Conservation (phyloP, 2,113 vertebrate species). For the Apeltes quadracus region DNA sequence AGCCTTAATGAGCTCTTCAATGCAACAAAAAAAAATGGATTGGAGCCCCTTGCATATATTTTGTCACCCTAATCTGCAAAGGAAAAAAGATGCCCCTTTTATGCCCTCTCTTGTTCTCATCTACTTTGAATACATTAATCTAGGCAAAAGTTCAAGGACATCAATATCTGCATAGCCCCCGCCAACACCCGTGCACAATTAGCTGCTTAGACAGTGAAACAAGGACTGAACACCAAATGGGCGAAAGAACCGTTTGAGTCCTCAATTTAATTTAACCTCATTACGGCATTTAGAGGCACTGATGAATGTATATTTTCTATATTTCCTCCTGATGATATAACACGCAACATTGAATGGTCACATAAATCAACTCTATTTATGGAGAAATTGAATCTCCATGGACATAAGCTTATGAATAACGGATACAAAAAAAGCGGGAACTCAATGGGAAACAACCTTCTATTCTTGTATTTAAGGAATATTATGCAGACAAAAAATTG, state of each 20-base stretch:
- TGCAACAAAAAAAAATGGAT: constrained; percentile 52
- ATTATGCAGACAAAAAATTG: constrained; percentile 7
- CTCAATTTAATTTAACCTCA: constrained; percentile 42
- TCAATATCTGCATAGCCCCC: constrained; percentile 37
- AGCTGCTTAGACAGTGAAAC: constrained; percentile 26
- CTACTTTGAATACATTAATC: constrained; percentile 77
- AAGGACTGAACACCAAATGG: constrained; percentile 20
- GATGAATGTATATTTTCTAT: constrained; percentile 54
- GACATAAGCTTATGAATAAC: constrained; percentile 23
- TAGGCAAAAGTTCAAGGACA: constrained; percentile 70
- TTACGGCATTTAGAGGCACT: constrained; percentile 44
- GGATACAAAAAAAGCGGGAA: constrained; percentile 58
- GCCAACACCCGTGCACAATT: constrained; percentile 18
- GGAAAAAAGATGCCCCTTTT: constrained; percentile 57
- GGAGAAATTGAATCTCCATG: constrained; percentile 65
- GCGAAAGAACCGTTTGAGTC: constrained; percentile 40
- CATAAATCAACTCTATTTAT: constrained; percentile 63
- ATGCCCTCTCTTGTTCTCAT: constrained; percentile 58
- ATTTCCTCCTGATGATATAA: constrained; percentile 58
- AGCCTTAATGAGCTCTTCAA: constrained; percentile 70
- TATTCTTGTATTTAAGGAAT: constrained; percentile 21
- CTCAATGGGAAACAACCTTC: constrained; percentile 48
- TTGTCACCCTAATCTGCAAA: constrained; percentile 73
- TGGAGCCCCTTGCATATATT: constrained; percentile 56
- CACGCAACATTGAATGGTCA: constrained; percentile 37